These are phyloP conservation scores for Chironomus riparius DNA, from an alignment of 2,888 invertebrate species.

Conservation along the genomic window DNA sequence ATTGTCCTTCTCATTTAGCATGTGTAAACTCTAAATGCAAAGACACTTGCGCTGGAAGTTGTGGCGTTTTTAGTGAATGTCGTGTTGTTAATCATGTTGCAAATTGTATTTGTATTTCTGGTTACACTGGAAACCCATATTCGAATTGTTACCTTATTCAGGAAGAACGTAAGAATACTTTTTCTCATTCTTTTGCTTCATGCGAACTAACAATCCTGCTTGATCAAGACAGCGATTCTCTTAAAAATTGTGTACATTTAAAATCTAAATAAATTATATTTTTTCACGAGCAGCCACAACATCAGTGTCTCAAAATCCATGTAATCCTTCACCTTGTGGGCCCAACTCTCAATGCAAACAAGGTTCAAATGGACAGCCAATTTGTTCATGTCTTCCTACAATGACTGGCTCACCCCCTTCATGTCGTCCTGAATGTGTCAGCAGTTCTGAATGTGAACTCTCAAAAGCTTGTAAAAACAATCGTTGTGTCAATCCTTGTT, in stretches of 20 bases:
- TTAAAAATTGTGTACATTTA: no score
- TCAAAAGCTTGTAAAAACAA: slow-evolving; percentile 60
- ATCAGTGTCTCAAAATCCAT: slow-evolving; percentile 44
- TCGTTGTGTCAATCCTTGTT: slow-evolving; percentile 60
- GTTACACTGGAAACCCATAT: slow-evolving; percentile 68
- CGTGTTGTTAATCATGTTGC: slow-evolving; percentile 77
- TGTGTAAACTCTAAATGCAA: slow-evolving; percentile 75
- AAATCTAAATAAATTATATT: no score
- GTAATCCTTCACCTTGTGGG: slow-evolving; percentile 69
- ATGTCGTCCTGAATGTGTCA: slow-evolving; percentile 64
- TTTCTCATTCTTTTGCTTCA: no score
- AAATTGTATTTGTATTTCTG: slow-evolving; percentile 67
- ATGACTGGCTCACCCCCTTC: slow-evolving; percentile 63
- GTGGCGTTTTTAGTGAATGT: slow-evolving; percentile 75
- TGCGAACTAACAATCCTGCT: no score
- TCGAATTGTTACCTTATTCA: slow-evolving; percentile 42
- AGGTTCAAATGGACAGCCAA: slow-evolving; percentile 52
- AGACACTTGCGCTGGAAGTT: slow-evolving; percentile 79
- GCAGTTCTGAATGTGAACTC: slow-evolving; percentile 56
- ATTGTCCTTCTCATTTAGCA: slow-evolving; percentile 72
- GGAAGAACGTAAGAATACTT: neutral
- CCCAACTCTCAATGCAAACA: slow-evolving; percentile 79
- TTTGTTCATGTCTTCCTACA: slow-evolving; percentile 64
- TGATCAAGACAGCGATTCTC: no score
- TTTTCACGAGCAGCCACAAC: no score